Evolutionary conservation across 1,140 invertebrate genomes (phyloP).

Genomic region (Meloidogyne exigua): DNA sequence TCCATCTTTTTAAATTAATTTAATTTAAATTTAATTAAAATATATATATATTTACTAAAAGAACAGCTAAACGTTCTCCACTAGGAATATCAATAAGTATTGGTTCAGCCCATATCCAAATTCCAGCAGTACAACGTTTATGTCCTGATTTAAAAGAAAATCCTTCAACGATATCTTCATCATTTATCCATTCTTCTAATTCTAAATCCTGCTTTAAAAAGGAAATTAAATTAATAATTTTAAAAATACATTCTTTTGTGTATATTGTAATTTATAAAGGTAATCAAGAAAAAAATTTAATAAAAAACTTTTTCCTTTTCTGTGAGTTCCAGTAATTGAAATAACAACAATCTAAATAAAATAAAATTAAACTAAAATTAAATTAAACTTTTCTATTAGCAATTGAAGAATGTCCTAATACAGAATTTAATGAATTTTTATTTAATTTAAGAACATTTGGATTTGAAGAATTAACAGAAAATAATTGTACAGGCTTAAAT

Average conservation of each 20-base stretch:
- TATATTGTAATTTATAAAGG: constrained; percentile 60
- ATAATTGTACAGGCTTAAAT: constrained; percentile 47
- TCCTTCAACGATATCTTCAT: constrained; percentile 63
- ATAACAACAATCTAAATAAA: constrained; percentile 77
- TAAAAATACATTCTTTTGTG: constrained; percentile 45
- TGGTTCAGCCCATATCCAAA: constrained; percentile 68
- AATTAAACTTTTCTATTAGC: constrained; percentile 49
- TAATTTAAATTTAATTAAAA: no score
- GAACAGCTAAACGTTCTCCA: constrained; percentile 58
- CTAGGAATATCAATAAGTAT: constrained; percentile 64
- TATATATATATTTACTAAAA: constrained; percentile 43
- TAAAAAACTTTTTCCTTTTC: constrained; percentile 92
- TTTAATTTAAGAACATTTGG: constrained; percentile 49
- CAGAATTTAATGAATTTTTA: constrained; percentile 50
- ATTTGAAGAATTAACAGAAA: constrained; percentile 46
- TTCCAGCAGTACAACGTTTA: constrained; percentile 67
- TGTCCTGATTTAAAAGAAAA: constrained; percentile 68
- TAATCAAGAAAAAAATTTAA: constrained; percentile 89
- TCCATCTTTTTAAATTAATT: constrained; percentile 79
- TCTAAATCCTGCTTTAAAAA: constrained; percentile 47
- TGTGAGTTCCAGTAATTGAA: constrained; percentile 89
- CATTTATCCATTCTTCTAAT: constrained; percentile 60
- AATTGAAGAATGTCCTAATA: constrained; percentile 46
- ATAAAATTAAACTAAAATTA: background rate
- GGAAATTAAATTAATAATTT: background rate